Base-by-base conservation (phyloP, 2,797 vertebrate genomes). In the Sebastes glaucus region DNA sequence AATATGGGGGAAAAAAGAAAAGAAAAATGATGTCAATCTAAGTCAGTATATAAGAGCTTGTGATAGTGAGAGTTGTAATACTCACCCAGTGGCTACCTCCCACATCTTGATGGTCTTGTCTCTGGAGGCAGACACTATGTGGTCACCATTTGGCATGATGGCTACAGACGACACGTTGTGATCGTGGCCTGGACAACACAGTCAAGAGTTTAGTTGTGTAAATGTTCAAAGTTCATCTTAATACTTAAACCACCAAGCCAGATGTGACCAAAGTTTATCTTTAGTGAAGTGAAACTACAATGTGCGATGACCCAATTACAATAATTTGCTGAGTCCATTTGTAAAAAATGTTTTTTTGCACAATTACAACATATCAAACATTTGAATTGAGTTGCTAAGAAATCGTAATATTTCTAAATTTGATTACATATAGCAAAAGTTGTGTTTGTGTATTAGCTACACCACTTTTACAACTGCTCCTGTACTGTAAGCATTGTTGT, bases 41-140 rank as follows among this genome's bases (percentile, higher is more conserved):
- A 25, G 8, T n/a, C 3, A 23, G 5, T 46, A 11, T 25, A 6
- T 25, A 6, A 32, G 7, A 61, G 60, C 18, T 20, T 22, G 4
- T 27, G 9, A 2, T 11, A 18, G 4, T 6, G 8, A 38, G 8
- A 61, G 33, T 8, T 38, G 10, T 78, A 33, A 74, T 38, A 96
- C 97, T 97, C 94, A 99, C 99, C 98, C 99, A 95, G 98, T 99
- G 70, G 99, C 97, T 85, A 99, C 98, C 94, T 99, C 98, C 98
- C 98, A 99, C 98, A 99, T 99, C 96, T 99, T 99, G 88, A 99
- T 99, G 94, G 97, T 99, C 96, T 99, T 99, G 96, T 99, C 98
- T 96, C 98, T 98, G 87, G 98, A 99, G 83, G 97, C 98, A 89
- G 98, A 99, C 85, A 99, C 97, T 97, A 99, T 99, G 95, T 99